Base-by-base conservation (phyloP, 1,140 invertebrate species). In the Drosophila parvula region DNA sequence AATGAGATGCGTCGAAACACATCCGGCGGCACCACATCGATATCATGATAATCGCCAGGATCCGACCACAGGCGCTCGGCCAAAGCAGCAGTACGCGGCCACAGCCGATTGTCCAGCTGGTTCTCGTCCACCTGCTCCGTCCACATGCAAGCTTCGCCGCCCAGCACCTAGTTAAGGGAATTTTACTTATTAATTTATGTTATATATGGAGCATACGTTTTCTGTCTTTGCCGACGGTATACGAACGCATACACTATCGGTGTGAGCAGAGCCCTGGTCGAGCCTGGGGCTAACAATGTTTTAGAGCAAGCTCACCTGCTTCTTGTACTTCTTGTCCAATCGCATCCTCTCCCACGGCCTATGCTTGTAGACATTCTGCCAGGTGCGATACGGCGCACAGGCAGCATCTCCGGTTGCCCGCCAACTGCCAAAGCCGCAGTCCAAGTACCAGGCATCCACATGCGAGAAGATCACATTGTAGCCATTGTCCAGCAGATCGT, bases 361-460 rank as follows among this genome's bases (percentile, higher is more conserved):
- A 83, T 97, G 96, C 90, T 95, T 95, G 90, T 97, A 97, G 2
- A 97, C 94, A 56, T 95, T 95, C 90, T 97, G 96, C 96, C 96
- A 97, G 2, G 95, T 96, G 44, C 95, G 94, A 84, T 97, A 97
- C 2, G 96, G 96, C 6, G 96, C 95, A 80, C 96, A 97, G 43
- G 96, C 95, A 0, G 95, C 96, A 45, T 95, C 95, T 0, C 64
- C 93, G 76, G 78, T 93, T 90, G 90, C 96, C 8, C 96, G 92
- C 96, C 96, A 97, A 44, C 94, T 95, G 2, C 96, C 96, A 83
- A 96, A 97, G 0, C 96, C 96, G 79, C 96, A 97, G 80, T 97
- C 96, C 57, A 97, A 93, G 92, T 97, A 97, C 96, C 96, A 97
- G 2, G 96, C 96, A 84, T 97, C 96, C 32, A 96, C 96, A 84